Percentiles rank a stretch among this genome's conserved stretches.
These are phyloP conservation scores for Melanotus villosus DNA, from an alignment of 2,888 invertebrate species.

Conservation along the genomic window DNA sequence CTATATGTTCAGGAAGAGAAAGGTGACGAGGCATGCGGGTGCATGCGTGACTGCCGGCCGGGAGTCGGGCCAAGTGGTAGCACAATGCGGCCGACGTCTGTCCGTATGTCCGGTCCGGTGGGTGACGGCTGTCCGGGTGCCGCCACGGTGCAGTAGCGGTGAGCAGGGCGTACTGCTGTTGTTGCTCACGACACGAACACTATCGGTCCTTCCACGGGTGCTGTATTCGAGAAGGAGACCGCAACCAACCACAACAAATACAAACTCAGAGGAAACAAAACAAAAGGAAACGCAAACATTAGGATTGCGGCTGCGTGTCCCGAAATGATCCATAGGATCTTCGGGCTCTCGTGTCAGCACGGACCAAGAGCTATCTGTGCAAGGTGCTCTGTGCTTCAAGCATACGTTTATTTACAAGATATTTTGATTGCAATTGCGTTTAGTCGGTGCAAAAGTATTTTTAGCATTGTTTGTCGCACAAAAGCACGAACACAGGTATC, in stretches of 20 bases:
- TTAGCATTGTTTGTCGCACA: slow-evolving; percentile 53
- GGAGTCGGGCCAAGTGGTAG: slow-evolving; percentile 64
- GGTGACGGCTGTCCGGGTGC: slow-evolving; percentile 68
- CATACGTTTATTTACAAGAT: slow-evolving; percentile 22
- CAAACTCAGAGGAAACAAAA: slow-evolving; percentile 51
- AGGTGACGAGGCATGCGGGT: slow-evolving; percentile 54
- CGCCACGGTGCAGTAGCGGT: slow-evolving; percentile 72
- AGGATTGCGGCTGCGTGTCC: slow-evolving; percentile 64
- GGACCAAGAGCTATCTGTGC: slow-evolving; percentile 67
- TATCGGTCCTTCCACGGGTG: slow-evolving; percentile 84
- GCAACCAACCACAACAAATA: slow-evolving; percentile 68
- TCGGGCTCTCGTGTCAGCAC: slow-evolving; percentile 61
- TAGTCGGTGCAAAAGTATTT: slow-evolving; percentile 34
- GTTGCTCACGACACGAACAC: slow-evolving; percentile 67
- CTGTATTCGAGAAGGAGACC: slow-evolving; percentile 88
- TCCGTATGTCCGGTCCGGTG: slow-evolving; percentile 64
- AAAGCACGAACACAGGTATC: slow-evolving; percentile 66
- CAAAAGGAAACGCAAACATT: slow-evolving; percentile 57
- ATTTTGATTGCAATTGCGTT: slow-evolving; percentile 30
- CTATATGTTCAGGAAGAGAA: slow-evolving; percentile 24
- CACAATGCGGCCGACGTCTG: slow-evolving; percentile 57
- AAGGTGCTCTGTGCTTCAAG: slow-evolving; percentile 54
- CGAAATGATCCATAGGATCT: slow-evolving; percentile 51
- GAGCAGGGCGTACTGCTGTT: slow-evolving; percentile 71
- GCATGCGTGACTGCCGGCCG: slow-evolving; percentile 68